Evolutionary conservation across 2,113 vertebrate genomes (phyloP), one percentile per base, ranked within the genome.

Genomic region (Silurus glanis): DNA sequence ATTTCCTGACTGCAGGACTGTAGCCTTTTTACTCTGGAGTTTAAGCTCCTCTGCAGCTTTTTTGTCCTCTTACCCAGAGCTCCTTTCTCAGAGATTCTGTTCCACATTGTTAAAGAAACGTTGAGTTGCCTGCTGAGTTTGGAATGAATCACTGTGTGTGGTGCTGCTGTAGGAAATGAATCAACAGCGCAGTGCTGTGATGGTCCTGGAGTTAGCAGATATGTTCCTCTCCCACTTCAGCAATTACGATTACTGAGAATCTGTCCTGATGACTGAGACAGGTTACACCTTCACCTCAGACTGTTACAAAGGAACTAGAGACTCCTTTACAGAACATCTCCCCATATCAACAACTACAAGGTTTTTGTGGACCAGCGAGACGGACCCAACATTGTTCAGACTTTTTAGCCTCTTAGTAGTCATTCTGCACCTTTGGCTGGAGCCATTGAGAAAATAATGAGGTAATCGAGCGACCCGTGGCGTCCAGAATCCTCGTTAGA

Each of bases 11-110:
- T 21, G 19, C 17, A 51, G 45, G 47, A 74, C 23, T 6, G 72
- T 23, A 23, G 47, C 4, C 47, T 23, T 75, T 6, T 75, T 21
- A 10, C n/a, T 19, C 72, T 9, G 47, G 49, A 5, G 72, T 53
- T 53, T 6, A 55, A 53, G 49, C 58, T 55, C 83, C 75, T 79
- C 67, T 67, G 83, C 16, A 55, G 45, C 16, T 67, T 82, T 75
- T 55, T 82, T 55, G n/a, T 55, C 49, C 51, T 25, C 28, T 56
- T 56, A 55, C 74, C 23, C 74, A 23, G 69, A 47, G 16, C 14
- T 72, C 69, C 69, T 47, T 47, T 21, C 37, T 72, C 37, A 47
- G 23, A 23, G 47, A 21, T 74, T 49, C 19, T 23, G 47, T 74
- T 23, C 71, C 71, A 49, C 71, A 17, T 12, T 67, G 7, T 23